Evolutionary conservation across 2,888 invertebrate species (phyloP).

Genomic region (Myopa testacea): DNA sequence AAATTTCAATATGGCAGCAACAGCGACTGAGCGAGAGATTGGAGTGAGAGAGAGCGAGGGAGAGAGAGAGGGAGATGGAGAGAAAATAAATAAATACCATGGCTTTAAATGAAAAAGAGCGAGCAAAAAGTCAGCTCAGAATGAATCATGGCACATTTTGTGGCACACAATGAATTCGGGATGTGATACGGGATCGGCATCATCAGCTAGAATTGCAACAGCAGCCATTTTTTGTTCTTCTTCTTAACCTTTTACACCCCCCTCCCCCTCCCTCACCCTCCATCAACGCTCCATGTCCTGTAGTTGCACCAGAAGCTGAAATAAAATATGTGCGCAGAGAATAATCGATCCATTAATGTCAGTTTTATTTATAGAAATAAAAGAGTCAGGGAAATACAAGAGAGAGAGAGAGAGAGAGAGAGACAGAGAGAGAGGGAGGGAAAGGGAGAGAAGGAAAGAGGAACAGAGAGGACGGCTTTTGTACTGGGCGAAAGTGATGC

Average conservation of each 20-base stretch:
- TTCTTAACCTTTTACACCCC: neutral
- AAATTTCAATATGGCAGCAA: slow-evolving; percentile 36
- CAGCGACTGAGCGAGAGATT: neutral
- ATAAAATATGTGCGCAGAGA: slow-evolving; percentile 26
- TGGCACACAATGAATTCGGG: slow-evolving; percentile 24
- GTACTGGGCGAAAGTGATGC: too few relatives aligned
- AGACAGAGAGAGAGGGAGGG: neutral
- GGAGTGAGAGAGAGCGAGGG: neutral
- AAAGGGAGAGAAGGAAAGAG: neutral
- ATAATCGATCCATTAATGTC: slow-evolving; percentile 34
- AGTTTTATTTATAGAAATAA: slow-evolving; percentile 30
- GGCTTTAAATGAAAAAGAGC: neutral
- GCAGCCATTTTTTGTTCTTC: slow-evolving; percentile 20
- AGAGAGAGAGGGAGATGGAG: neutral
- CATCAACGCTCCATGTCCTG: neutral
- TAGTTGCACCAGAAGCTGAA: slow-evolving; percentile 16
- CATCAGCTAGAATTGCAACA: slow-evolving; percentile 31
- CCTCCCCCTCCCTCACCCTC: neutral
- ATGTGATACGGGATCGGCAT: slow-evolving; percentile 29
- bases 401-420: neutral
- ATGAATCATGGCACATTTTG: slow-evolving; percentile 24
- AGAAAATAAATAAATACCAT: neutral
- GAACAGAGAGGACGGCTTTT: too few relatives aligned
- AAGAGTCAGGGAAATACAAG: neutral
- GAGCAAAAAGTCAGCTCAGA: neutral